Conservation (phyloP, 2,888 invertebrate species). For the Schizotus pectinicornis region DNA sequence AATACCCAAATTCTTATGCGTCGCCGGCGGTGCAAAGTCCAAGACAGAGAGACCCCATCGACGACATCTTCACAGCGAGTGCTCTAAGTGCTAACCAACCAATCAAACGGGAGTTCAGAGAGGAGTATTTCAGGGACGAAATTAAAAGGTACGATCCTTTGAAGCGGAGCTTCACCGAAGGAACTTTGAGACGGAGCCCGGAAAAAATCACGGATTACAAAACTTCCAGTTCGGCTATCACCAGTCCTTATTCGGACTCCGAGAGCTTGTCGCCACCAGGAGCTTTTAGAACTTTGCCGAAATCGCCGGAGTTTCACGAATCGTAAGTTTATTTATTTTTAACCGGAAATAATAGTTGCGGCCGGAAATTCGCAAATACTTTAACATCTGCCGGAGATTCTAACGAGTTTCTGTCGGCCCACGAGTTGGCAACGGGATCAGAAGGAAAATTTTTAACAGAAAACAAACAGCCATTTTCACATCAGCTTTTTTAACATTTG, state of each 20-base stretch:
- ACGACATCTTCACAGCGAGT: conserved; percentile 56
- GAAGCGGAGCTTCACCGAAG: conserved; percentile 57
- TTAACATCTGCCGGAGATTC: too few relatives aligned
- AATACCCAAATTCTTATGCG: conserved; percentile 33
- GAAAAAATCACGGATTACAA: conserved; percentile 45
- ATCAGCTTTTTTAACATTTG: too few relatives aligned
- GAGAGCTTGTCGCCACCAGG: conserved; percentile 57
- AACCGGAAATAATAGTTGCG: neutral
- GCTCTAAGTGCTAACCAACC: conserved; percentile 53
- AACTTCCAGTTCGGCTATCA: conserved; percentile 44
- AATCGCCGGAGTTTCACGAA: conserved; percentile 60
- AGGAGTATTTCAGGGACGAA: conserved; percentile 55
- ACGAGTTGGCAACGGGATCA: too few relatives aligned
- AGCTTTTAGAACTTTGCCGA: conserved; percentile 52
- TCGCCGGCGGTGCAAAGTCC: conserved; percentile 12
- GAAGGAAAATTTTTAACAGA: too few relatives aligned
- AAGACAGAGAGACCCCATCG: conserved; percentile 53
- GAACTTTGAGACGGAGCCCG: conserved; percentile 51
- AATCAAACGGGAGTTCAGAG: conserved; percentile 52
- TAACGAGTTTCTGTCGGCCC: too few relatives aligned
- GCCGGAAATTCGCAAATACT: neutral
- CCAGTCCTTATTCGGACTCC: conserved; percentile 56
- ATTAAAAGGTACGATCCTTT: conserved; percentile 53
- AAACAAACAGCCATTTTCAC: too few relatives aligned
- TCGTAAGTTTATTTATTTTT: conserved; percentile 56